Evolutionary conservation across 1,140 invertebrate species (phyloP), one percentile per base, ranked within the genome.

Genomic region (Neodiprion fabricii): DNA sequence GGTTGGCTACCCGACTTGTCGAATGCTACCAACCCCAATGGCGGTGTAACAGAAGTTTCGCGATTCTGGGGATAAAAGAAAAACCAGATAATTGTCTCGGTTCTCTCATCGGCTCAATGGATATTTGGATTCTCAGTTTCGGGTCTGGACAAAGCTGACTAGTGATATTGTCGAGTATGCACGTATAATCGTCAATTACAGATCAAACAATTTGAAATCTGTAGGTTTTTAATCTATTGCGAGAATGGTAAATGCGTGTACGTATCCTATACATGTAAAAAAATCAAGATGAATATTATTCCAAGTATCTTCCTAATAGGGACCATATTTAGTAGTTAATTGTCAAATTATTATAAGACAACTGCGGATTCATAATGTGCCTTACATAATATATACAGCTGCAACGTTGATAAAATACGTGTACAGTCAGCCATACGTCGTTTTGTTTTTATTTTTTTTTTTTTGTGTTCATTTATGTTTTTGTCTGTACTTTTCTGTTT

Each of bases 281-380:
- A 5, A 61, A 61, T 61, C 8, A 61, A 8, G 66, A 72, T 21
- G 9, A 67, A n/a, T 74, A 69, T 65, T 83, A 81, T 82, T 81
- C 79, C 80, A 84, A 79, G 72, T 67, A 82, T 80, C 81, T 84
- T 85, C 82, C 83, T 83, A 79, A 81, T 84, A 85, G 84, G 84
- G 84, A 85, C 84, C 84, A 85, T 72, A 65, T 61, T 17, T 61
- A 61, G 53, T 61, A 61, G 53, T 14, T 61, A 61, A 61, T 61
- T 17, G 53, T 61, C 11, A 61, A 61, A 61, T 61, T 12, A 61
- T 61, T 14, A 61, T 12, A 61, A 12, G 11, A 40, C 28, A 61
- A 61, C 53, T 61, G 53, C 9, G 53, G 9, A 61, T 61, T 61
- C 53, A 14, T n/a, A n/a, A n/a, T 61, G 53, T 61, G 53, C 53